Base-by-base conservation (phyloP, 2,113 vertebrate genomes). In the Rhizomys pruinosus region DNA sequence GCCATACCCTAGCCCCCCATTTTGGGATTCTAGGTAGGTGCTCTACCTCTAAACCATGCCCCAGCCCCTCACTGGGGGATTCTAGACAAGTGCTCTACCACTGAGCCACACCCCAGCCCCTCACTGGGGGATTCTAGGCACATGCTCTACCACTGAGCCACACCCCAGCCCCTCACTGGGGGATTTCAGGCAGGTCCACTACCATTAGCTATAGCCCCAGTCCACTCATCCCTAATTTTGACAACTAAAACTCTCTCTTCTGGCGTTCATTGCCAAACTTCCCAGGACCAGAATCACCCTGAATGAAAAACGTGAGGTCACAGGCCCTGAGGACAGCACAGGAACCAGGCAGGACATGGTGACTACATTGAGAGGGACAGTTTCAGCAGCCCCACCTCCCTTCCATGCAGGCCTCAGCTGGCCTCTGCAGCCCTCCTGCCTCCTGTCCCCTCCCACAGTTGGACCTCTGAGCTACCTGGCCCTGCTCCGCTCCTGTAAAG, bases 401-500 rank as follows among this genome's bases (percentile, higher is more conserved):
- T 37, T 47, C 0, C 9, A 2, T 1, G 34, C 32, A 12, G 20
- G 44, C 42, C 52, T 57, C 77, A 29, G 76, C 27, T 27, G 39
- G 12, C 2, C 61, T 68, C 74, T 63, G 20, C 20, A 27, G 37
- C 44, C 20, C 74, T 13, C 89, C 85, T 23, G 39, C 29, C 64
- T 61, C 47, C 80, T 61, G 0, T 59, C 88, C 97, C 96, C 96
- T 77, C 64, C 80, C 4, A 4, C 27, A 7, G n/a, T 23, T 84
- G 89, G 69, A 71, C 91, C 92, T 57, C 84, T 1, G 47, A 92
- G 0, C 96, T 93, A 93, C 96, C 96, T 87, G 94, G 93, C 84
- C 86, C 88, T 95, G 90, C 77, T 87, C 87, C 94, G 89, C 94
- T 89, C 23, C 39, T 77, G 91, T 66, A 96, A 97, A 96, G 85